Base-by-base conservation (phyloP, 2,113 vertebrate genomes). In the Charadrius vociferus region DNA sequence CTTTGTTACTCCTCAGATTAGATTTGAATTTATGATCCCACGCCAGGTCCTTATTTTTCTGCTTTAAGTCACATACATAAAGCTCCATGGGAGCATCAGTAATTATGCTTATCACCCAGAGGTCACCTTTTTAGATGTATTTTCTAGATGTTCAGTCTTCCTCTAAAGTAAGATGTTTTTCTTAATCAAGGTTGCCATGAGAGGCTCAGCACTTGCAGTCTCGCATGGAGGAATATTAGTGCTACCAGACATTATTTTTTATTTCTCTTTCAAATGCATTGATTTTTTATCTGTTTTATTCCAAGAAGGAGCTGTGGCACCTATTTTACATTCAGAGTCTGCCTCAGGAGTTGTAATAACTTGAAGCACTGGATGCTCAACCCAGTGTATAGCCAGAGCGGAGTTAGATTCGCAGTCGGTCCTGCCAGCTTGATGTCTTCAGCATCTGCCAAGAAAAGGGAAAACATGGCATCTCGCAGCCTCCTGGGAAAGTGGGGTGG, bases 211-310 rank as follows among this genome's bases (percentile, higher is more conserved):
- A 17, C 68, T 55, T 45, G 37, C 79, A 70, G 94, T 20, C 39
- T 85, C 26, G 1, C 59, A 36, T 65, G 88, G 86, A 84, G 39
- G 72, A 86, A 49, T 47, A 37, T 72, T 63, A 85, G 43, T 34
- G 63, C 80, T 6, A 84, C 59, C 73, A 91, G 90, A 49, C 30
- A 17, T 84, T 71, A 75, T 65, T 95, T 96, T 91, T 87, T 70
- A 89, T 92, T 95, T 95, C 88, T 91, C 73, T 93, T 95, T 85
- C 92, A 81, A 93, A 91, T 11, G 43, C 83, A 95, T 94, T 53
- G 92, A 94, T 88, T 96, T 92, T 93, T 95, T 63, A 92, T 81
- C 92, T 91, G 11, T 73, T 79, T 84, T 68, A 45, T 72, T 92
- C 88, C 7, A 13, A 79, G 90, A 75, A 88, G 52, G 80, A 84